A percentile compares a stretch with the other conserved stretches of the same genome.
Evolutionary conservation across 2,113 vertebrate species (phyloP).

Genomic region (Oryzias curvinotus): DNA sequence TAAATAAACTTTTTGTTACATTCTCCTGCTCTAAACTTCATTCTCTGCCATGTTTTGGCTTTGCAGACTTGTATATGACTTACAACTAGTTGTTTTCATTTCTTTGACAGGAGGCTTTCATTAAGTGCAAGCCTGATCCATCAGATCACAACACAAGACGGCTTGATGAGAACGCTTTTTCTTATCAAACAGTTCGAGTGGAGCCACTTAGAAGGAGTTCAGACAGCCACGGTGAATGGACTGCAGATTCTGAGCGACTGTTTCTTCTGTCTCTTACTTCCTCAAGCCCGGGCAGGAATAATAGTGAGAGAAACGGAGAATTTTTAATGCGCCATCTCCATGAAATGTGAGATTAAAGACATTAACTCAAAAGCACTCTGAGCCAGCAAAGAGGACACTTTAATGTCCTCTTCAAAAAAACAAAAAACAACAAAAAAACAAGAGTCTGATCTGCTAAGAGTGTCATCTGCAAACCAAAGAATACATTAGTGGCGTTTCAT

Average conservation of each 20-base stretch:
- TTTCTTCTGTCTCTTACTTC: constrained; percentile 11
- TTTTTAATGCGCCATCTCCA: constrained; percentile 53
- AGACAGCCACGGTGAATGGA: constrained; percentile 25
- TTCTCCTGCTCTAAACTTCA: background rate
- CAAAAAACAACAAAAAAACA: constrained; percentile 44
- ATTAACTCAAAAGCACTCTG: constrained; percentile 69
- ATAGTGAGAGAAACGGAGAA: constrained; percentile 29
- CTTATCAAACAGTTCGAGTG: constrained; percentile 37
- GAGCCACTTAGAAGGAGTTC: constrained; percentile 42
- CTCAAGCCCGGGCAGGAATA: constrained; percentile 6
- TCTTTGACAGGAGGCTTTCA: background rate
- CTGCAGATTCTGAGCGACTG: constrained; percentile 14
- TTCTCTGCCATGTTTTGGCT: background rate
- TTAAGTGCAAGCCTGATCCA: constrained; percentile 26
- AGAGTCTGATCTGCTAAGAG: constrained; percentile 60
- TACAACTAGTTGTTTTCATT: constrained; percentile 21
- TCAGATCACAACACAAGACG: constrained; percentile 15
- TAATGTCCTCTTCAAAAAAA: constrained; percentile 77
- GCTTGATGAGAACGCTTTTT: constrained; percentile 25
- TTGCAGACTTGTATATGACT: background rate
- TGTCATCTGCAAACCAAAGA: constrained; percentile 73
- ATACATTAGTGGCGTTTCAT: constrained; percentile 75
- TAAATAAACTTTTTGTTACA: background rate
- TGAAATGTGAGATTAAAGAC: constrained; percentile 80
- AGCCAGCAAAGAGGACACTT: constrained; percentile 52